These are phyloP conservation scores for Pollimyrus isidori DNA, from an alignment of 2,113 vertebrate species.

Conservation along the genomic window DNA sequence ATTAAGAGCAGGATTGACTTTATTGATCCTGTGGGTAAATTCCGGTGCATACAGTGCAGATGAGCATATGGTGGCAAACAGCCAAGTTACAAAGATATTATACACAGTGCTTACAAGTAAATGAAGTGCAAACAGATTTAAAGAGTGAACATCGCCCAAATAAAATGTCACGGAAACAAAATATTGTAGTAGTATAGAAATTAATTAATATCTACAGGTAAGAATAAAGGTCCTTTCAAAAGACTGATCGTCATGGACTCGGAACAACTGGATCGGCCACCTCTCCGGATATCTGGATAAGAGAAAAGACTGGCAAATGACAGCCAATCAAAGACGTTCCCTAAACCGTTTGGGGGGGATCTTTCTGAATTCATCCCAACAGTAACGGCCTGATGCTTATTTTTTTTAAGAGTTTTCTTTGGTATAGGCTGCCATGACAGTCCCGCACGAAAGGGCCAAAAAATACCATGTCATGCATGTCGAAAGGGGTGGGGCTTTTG, in stretches of 20 bases:
- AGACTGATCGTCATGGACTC: not conserved
- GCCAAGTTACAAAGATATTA: not conserved
- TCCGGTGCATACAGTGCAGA: not conserved
- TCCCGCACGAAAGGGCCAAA: not conserved
- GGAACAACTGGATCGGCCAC: not conserved
- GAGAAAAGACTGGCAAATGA: not conserved
- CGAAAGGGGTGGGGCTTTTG: slow-evolving; percentile 39
- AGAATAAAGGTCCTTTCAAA: not conserved
- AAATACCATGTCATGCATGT: not conserved
- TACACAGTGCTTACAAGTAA: not conserved
- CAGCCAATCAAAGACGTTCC: slow-evolving; percentile 19
- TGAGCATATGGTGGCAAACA: not conserved
- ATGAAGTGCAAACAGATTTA: not conserved
- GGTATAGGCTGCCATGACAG: slow-evolving; percentile 26
- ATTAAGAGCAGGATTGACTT: not conserved
- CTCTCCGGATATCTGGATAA: not conserved
- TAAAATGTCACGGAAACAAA: not conserved
- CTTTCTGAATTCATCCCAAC: slow-evolving; percentile 29
- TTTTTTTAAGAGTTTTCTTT: slow-evolving; percentile 33
- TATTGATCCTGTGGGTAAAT: not conserved
- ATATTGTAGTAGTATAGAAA: not conserved
- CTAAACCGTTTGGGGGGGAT: slow-evolving; percentile 17
- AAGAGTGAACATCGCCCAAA: not conserved
- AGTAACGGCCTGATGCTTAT: slow-evolving; percentile 25
- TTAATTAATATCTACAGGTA: not conserved